Conservation (phyloP, 2,797 vertebrate genomes). For the Falco novaeseelandiae region DNA sequence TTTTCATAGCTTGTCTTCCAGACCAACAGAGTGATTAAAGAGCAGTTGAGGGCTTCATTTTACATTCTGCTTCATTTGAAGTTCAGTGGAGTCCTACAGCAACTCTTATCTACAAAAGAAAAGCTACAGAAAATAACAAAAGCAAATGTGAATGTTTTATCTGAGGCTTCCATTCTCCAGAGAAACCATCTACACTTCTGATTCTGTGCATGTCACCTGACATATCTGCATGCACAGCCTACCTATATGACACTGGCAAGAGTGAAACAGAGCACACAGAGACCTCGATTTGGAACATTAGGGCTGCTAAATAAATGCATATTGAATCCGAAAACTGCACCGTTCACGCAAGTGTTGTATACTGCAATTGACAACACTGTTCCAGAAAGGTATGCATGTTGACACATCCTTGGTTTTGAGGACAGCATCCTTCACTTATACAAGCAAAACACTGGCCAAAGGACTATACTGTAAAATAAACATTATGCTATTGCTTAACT, state of each 20-base stretch:
- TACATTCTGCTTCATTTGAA: not conserved
- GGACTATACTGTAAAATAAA: not conserved
- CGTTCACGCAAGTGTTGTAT: not conserved
- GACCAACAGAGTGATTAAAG: not conserved
- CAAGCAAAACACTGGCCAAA: not conserved
- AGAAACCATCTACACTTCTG: not conserved
- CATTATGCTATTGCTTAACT: not conserved
- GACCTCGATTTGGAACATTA: not conserved
- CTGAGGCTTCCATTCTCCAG: not conserved
- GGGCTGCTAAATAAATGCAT: not conserved
- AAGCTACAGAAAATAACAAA: not conserved
- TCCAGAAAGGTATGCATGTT: not conserved
- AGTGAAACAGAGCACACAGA: not conserved
- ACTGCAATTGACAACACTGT: not conserved
- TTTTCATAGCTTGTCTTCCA: not conserved
- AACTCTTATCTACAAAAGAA: not conserved
- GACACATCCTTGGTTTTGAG: not conserved
- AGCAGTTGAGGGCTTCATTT: not conserved
- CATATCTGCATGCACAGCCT: not conserved
- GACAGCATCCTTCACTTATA: not conserved
- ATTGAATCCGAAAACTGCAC: not conserved
- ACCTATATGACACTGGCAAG: not conserved
- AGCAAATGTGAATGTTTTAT: not conserved
- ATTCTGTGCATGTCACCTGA: not conserved
- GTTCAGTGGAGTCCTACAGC: not conserved